These are phyloP conservation scores for Orchestes rusci DNA, from an alignment of 2,888 invertebrate genomes.

Conservation along the genomic window DNA sequence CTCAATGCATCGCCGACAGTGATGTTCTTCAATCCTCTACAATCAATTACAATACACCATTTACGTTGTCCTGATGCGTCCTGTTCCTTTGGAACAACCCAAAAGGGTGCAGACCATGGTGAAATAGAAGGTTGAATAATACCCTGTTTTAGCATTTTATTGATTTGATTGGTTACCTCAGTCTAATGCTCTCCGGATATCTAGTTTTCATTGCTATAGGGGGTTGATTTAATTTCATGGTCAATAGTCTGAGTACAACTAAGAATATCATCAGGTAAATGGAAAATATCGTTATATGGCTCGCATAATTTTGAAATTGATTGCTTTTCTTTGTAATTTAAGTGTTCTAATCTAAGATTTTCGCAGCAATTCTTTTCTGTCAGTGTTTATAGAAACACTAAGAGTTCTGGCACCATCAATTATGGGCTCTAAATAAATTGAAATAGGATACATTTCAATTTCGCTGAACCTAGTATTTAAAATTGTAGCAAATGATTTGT, in stretches of 20 bases:
- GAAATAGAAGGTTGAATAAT: conserved; percentile 30
- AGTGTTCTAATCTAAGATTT: conserved; percentile 20
- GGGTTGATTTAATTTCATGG: conserved; percentile 8
- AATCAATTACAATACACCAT: conserved; percentile 14
- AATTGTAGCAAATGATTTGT: too few relatives aligned
- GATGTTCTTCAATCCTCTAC: conserved; percentile 4
- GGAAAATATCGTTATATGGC: conserved; percentile 1
- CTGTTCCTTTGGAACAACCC: conserved; percentile 22
- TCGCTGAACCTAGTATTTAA: too few relatives aligned
- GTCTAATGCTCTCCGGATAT: conserved; percentile 31
- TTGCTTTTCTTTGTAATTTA: conserved; percentile 30
- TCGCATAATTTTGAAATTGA: conserved; percentile 25
- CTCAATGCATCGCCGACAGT: conserved; percentile 6
- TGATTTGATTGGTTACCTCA: conserved; percentile 33
- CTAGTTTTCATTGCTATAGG: too few relatives aligned
- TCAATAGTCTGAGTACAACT: conserved; percentile 6
- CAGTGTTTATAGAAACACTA: too few relatives aligned
- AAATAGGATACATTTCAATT: too few relatives aligned
- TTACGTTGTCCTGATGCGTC: conserved; percentile 10
- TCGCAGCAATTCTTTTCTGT: conserved; percentile 1
- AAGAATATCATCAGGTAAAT: conserved; percentile 5
- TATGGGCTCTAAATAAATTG: too few relatives aligned
- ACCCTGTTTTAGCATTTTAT: conserved; percentile 26
- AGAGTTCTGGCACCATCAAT: too few relatives aligned
- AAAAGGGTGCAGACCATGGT: conserved; percentile 28